phyloP scores from a whole-genome alignment of 2,113 vertebrate species.

The Micronycteris hirsuta region DNA sequence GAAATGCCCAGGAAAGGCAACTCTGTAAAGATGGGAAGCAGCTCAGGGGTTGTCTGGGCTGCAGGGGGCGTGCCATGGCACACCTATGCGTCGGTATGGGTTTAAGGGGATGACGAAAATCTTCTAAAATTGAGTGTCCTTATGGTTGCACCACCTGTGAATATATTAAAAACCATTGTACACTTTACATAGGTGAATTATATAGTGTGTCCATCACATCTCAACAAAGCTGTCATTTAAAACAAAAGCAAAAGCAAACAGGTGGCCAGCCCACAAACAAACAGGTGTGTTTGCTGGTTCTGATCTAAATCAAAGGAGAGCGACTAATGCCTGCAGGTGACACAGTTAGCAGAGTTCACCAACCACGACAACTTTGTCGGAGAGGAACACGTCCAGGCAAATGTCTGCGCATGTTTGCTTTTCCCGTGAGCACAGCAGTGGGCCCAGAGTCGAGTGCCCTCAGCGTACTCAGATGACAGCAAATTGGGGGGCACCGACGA shows the following conservation, averaged over 20 bases:
- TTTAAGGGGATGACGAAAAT: background rate
- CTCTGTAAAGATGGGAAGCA: background rate
- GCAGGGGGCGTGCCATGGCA: background rate
- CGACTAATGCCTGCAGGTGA: too few relatives aligned
- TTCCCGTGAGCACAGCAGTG: background rate
- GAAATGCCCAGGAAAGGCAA: background rate
- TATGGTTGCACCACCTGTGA: background rate
- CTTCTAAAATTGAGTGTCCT: background rate
- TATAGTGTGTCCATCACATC: background rate
- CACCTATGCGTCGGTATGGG: background rate
- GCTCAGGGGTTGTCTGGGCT: too few relatives aligned
- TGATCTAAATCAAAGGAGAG: background rate
- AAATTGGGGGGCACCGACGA: background rate
- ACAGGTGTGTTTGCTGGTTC: background rate
- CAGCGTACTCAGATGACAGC: background rate
- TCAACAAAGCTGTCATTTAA: background rate
- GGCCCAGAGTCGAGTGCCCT: background rate
- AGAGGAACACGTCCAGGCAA: background rate
- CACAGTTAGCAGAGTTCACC: accelerated
- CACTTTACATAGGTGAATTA: background rate
- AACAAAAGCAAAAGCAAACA: background rate
- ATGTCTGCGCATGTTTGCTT: background rate
- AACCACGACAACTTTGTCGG: background rate
- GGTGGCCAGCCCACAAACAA: background rate
- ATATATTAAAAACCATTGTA: background rate